Base-by-base conservation (phyloP, 2,797 vertebrate genomes). In the Oryzias dopingdopingensis region DNA sequence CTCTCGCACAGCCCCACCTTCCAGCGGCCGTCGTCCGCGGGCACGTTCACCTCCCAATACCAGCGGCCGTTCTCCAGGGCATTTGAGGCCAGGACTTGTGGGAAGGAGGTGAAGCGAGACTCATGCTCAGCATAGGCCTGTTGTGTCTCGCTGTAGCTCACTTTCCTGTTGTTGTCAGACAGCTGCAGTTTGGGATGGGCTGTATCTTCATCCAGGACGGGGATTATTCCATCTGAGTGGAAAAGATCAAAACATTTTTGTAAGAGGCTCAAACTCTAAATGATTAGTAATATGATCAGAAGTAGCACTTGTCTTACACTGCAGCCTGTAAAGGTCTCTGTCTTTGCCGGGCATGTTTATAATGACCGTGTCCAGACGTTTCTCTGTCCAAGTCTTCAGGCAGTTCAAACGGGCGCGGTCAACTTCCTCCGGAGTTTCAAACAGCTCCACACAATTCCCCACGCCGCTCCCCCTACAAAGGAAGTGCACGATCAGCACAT, bases 151-250 rank as follows among this genome's bases (percentile, higher is more conserved):
- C 67, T 85, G 83, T 90, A 90, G 4, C 72, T 74, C 65, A 91
- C 91, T 16, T 1, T 80, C 49, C 82, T 82, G 86, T 86, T 85
- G 57, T 82, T 71, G 17, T 89, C 76, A 1, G 89, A 90, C 67
- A 94, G 82, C 49, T 80, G 63, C 74, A 94, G 87, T 71, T 90
- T 92, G 18, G 84, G 87, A 58, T 94, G 92, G 12, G 90, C 90
- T 0, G 91, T 92, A n/a, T 92, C 86, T 43, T 73, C 77, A 57
- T 93, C 88, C 78, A 94, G 66, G 58, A 68, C 4, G 17, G 87
- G 92, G 52, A 68, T 16, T 4, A 61, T 76, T 4, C 93, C 93
- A 74, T 93, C 93, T 94, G 82, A 48, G 62, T 4, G 46, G n/a
- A 6, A 18, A 42, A 32, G 40, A 48, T 20, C 26, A 40, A 24